phyloP scores from a whole-genome alignment of 2,113 vertebrate species.

The Dascyllus trimaculatus region DNA sequence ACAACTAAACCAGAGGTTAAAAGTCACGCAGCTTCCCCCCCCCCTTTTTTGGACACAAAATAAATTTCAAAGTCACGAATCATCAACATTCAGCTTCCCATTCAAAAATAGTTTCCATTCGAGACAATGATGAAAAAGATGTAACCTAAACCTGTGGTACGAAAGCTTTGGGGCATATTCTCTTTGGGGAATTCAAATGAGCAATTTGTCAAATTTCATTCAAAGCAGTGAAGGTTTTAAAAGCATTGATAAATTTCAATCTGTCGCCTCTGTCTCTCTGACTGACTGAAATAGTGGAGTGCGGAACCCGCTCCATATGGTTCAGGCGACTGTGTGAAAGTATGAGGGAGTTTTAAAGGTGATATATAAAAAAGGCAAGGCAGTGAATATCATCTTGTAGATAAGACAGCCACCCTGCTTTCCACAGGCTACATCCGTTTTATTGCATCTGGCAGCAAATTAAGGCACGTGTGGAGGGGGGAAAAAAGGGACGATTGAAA shows the following conservation, averaged over 20 bases:
- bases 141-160: conserved; percentile 53
- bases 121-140: conserved; percentile 64
- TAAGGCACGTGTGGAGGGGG: conserved; percentile 82
- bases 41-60: conserved; percentile 67
- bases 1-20: conserved; percentile 61
- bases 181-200: conserved; percentile 70
- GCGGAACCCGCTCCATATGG: conserved; percentile 63
- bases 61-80: conserved; percentile 64
- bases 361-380: conserved; percentile 85
- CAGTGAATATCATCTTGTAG: conserved; percentile 84
- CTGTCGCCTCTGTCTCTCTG: conserved; percentile 59
- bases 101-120: conserved; percentile 50
- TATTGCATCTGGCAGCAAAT: conserved; percentile 90
- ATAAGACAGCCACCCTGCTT: conserved; percentile 85
- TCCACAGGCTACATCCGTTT: conserved; percentile 85
- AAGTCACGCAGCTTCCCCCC: conserved; percentile 60
- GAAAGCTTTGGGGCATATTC: conserved; percentile 56
- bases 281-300: conserved; percentile 60
- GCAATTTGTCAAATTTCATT: conserved; percentile 80
- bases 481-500: conserved; percentile 73
- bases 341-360: conserved; percentile 84
- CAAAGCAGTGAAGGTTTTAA: conserved; percentile 57
- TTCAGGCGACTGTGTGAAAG: conserved; percentile 84
- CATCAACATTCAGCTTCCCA: conserved; percentile 62
- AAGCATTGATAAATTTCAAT: conserved; percentile 61